These are phyloP conservation scores for Lycocerus yunnanus DNA, from an alignment of 2,888 invertebrate species.

Conservation along the genomic window DNA sequence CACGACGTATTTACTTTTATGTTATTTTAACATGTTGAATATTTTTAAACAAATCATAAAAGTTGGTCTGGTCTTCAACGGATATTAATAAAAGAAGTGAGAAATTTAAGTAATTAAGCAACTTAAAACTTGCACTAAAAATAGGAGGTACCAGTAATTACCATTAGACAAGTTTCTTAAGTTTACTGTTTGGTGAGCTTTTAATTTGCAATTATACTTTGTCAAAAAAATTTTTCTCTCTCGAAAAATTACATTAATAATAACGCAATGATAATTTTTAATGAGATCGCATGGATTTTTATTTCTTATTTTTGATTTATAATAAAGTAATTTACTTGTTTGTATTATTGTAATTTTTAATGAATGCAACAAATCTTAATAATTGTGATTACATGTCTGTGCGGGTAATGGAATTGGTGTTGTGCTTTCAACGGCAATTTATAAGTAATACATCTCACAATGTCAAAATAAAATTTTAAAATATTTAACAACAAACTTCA, in stretches of 20 bases:
- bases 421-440: neutral
- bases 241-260: neutral
- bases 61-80: conserved; percentile 7
- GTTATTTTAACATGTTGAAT: conserved; percentile 5
- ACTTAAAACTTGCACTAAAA: neutral
- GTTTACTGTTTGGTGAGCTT: neutral
- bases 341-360: neutral
- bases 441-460: neutral
- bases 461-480: neutral
- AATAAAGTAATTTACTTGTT: neutral
- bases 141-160: neutral
- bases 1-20: conserved; percentile 5
- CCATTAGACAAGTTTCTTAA: neutral
- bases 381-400: neutral
- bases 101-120: neutral
- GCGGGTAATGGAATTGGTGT: neutral
- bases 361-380: neutral
- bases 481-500: neutral
- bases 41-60: conserved; percentile 18
- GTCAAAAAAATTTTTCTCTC: neutral
- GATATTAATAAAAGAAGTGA: conserved; percentile 1
- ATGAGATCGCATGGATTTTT: neutral
- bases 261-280: neutral
- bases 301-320: neutral
- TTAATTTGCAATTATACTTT: neutral